Evolutionary conservation across 2,113 vertebrate species (phyloP).

Genomic region (Rhinoptilus africanus): DNA sequence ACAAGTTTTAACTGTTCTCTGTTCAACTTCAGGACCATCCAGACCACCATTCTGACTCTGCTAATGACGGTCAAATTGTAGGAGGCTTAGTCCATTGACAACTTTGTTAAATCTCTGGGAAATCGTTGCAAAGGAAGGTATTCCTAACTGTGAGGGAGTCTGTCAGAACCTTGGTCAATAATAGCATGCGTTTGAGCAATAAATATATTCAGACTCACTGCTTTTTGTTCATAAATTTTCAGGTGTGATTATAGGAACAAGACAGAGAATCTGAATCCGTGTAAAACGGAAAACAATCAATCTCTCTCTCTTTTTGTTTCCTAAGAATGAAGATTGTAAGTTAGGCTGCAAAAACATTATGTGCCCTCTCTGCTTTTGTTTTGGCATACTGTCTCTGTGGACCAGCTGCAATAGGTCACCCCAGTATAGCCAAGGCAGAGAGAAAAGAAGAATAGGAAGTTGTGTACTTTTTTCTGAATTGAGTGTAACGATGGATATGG

Average conservation of each 20-base stretch:
- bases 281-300: neutral
- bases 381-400: neutral
- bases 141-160: neutral
- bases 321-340: neutral
- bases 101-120: neutral
- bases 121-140: neutral
- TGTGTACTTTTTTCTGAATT: neutral
- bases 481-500: neutral
- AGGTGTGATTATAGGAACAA: neutral
- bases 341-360: neutral
- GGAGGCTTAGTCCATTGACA: neutral
- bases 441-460: neutral
- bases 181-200: neutral
- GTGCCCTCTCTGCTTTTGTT: neutral
- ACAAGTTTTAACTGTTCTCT: neutral
- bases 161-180: neutral
- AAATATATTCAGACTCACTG: neutral
- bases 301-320: neutral
- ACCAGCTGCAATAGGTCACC: neutral
- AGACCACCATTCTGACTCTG: neutral
- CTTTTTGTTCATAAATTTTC: neutral
- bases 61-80: neutral
- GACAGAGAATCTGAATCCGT: neutral
- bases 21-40: neutral
- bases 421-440: neutral